phyloP scores from a whole-genome alignment of 2,888 invertebrate genomes.

The Meliscaeva auricollis region DNA sequence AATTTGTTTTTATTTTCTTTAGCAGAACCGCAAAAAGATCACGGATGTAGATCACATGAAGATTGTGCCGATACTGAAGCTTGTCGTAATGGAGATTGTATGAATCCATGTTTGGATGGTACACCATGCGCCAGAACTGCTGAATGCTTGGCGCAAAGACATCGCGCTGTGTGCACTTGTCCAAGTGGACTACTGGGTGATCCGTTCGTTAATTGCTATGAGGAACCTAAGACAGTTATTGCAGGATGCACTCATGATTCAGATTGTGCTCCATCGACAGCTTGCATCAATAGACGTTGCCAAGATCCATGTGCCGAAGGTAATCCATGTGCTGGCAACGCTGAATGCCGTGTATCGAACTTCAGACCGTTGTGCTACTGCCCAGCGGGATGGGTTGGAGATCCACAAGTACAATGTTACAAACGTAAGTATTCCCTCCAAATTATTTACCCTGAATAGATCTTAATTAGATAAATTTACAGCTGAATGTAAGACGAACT shows the following conservation, averaged over 20 bases:
- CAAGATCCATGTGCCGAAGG: conserved; percentile 91
- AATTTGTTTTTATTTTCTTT: neutral
- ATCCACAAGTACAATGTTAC: conserved; percentile 93
- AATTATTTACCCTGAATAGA: neutral
- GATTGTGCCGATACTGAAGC: conserved; percentile 90
- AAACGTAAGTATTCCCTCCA: conserved; percentile 89
- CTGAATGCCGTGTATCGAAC: conserved; percentile 90
- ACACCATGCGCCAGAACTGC: conserved; percentile 92
- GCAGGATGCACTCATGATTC: conserved; percentile 90
- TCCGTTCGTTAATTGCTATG: conserved; percentile 91
- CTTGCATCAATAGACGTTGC: conserved; percentile 92
- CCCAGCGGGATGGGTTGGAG: conserved; percentile 93
- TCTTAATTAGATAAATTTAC: conserved; percentile 47
- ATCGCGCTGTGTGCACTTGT: conserved; percentile 91
- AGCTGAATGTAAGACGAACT: conserved; percentile 92
- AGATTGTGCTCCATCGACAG: conserved; percentile 91
- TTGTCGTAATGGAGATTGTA: conserved; percentile 90
- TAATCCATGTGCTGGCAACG: conserved; percentile 92
- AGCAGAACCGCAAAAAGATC: conserved; percentile 82
- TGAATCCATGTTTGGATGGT: conserved; percentile 89
- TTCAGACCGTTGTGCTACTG: conserved; percentile 94
- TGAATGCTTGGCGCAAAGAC: conserved; percentile 90
- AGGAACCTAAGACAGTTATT: conserved; percentile 83
- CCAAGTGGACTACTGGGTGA: conserved; percentile 90
- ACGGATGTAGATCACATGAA: conserved; percentile 89